Evolutionary conservation across 2,113 vertebrate genomes (phyloP).

Genomic region (Taurulus bubalis): DNA sequence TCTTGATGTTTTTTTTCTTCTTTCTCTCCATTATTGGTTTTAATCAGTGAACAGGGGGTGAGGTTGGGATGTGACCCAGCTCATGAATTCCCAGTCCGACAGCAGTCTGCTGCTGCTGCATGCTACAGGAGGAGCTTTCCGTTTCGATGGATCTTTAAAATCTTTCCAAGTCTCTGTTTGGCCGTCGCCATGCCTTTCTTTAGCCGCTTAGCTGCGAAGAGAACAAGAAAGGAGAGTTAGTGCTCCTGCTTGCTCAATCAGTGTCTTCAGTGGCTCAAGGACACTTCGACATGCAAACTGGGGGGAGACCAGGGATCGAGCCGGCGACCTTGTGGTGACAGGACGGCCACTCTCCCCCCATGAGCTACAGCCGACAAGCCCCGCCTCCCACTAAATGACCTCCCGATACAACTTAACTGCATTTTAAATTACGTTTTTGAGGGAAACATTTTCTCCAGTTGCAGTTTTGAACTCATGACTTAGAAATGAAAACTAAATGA

Average conservation of each 20-base stretch:
- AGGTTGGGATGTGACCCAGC: conserved; percentile 65
- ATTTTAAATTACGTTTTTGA: background rate
- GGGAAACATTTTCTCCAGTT: too few relatives aligned
- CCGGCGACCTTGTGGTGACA: too few relatives aligned
- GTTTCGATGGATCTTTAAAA: conserved; percentile 99
- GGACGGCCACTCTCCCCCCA: background rate
- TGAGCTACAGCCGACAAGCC: background rate
- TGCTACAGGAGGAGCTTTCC: conserved; percentile 97
- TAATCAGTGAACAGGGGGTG: conserved; percentile 50
- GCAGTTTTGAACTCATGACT: background rate
- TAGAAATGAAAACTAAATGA: background rate
- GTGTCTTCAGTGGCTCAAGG: too few relatives aligned
- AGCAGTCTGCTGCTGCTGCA: conserved; percentile 56
- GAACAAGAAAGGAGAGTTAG: conserved; percentile 36
- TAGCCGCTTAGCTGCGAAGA: conserved; percentile 92
- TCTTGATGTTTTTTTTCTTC: conserved; percentile 62
- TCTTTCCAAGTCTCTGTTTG: conserved; percentile 99
- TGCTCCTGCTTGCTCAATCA: background rate
- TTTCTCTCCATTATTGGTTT: conserved; percentile 51
- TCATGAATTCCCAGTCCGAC: conserved; percentile 79
- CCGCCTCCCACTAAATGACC: background rate
- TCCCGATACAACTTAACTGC: background rate
- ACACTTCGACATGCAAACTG: too few relatives aligned
- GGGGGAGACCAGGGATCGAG: too few relatives aligned
- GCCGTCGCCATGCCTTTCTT: conserved; percentile 99